Percentiles rank a stretch among this genome's conserved stretches.
phyloP scores from a whole-genome alignment of 2,797 vertebrate species.

The Echeneis naucrates region DNA sequence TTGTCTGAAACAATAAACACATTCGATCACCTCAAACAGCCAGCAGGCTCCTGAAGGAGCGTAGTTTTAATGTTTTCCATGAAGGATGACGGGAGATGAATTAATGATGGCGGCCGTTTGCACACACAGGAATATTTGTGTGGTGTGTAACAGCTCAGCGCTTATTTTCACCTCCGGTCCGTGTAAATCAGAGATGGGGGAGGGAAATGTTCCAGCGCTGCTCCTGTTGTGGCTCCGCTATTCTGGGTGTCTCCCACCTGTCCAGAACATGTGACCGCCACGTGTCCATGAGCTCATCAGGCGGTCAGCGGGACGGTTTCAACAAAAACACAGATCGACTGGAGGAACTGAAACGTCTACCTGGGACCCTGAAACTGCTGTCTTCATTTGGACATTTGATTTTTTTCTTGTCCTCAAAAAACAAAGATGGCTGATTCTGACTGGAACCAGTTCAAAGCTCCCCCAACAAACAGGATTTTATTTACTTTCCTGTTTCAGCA shows the following conservation, averaged over 20 bases:
- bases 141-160: not conserved
- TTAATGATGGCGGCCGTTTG: slow-evolving; percentile 65
- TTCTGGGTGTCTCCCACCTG: slow-evolving; percentile 6
- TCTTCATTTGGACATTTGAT: too few relatives aligned
- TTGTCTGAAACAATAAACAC: slow-evolving; percentile 15
- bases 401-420: too few relatives aligned
- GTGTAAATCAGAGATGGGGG: slow-evolving; percentile 31
- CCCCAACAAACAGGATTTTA: slow-evolving; percentile 9
- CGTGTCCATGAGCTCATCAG: not conserved
- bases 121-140: slow-evolving; percentile 45
- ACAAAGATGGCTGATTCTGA: too few relatives aligned
- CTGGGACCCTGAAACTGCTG: too few relatives aligned
- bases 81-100: slow-evolving; percentile 55
- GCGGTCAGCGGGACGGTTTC: too few relatives aligned
- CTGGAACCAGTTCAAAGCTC: not conserved
- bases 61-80: slow-evolving; percentile 48
- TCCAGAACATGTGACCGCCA: slow-evolving; percentile 1
- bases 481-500: not conserved
- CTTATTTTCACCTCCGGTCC: too few relatives aligned
- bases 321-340: too few relatives aligned
- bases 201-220: not conserved
- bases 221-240: slow-evolving; percentile 28
- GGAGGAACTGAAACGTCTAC: too few relatives aligned
- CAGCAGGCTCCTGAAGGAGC: slow-evolving; percentile 42
- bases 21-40: slow-evolving; percentile 23